Percentiles rank a stretch among this genome's conserved stretches.
phyloP scores from a whole-genome alignment of 2,113 vertebrate genomes.

The Thalassoma bifasciatum region DNA sequence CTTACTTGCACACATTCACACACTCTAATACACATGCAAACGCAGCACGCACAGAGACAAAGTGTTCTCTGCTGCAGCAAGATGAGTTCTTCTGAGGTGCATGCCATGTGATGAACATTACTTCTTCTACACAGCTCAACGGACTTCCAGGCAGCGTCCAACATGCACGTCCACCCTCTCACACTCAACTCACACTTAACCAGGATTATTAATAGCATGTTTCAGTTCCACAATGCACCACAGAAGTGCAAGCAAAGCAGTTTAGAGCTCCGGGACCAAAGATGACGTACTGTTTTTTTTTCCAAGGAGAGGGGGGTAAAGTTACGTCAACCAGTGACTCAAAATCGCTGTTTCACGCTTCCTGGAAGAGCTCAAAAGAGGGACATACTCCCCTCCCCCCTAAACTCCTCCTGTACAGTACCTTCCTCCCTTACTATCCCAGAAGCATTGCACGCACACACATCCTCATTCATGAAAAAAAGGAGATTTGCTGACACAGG shows the following conservation, averaged over 20 bases:
- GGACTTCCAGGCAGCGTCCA: conserved; percentile 64
- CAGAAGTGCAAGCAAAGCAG: conserved; percentile 73
- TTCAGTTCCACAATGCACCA: conserved; percentile 74
- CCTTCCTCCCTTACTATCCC: conserved; percentile 17
- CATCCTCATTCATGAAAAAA: conserved; percentile 55
- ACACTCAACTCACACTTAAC: conserved; percentile 48
- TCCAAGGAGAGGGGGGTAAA: conserved; percentile 24
- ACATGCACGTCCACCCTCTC: conserved; percentile 52
- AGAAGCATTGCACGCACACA: conserved; percentile 33
- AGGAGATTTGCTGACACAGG: conserved; percentile 45
- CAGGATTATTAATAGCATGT: conserved; percentile 76
- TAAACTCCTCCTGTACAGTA: background rate
- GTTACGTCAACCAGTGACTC: conserved; percentile 55
- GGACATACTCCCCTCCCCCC: background rate
- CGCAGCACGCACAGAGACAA: conserved; percentile 28
- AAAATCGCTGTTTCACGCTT: conserved; percentile 28
- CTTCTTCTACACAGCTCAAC: conserved; percentile 66
- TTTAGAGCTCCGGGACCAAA: conserved; percentile 50
- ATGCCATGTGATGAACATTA: conserved; percentile 65
- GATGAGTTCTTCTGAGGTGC: conserved; percentile 64
- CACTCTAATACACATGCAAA: conserved; percentile 29
- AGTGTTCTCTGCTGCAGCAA: conserved; percentile 51
- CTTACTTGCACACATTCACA: conserved; percentile 19
- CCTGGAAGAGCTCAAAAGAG: conserved; percentile 40
- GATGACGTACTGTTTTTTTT: conserved; percentile 59